Conservation (phyloP, 2,888 invertebrate genomes). For the Hylaea fasciaria region DNA sequence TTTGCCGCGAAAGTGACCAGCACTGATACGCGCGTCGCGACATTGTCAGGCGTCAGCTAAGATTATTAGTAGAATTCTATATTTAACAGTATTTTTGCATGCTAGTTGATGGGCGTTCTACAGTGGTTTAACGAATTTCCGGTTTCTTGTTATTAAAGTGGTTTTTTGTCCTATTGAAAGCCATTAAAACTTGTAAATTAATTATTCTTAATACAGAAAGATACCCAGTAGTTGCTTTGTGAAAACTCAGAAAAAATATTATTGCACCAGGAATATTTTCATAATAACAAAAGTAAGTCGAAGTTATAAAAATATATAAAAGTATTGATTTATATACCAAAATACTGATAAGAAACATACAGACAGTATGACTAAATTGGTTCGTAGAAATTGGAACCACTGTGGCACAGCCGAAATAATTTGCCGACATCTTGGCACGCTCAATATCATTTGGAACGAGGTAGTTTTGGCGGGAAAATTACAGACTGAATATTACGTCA, state of each 20-base stretch:
- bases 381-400: slow-evolving; percentile 43
- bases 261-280: no score
- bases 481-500: slow-evolving; percentile 55
- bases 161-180: neutral
- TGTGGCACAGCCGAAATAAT: slow-evolving; percentile 55
- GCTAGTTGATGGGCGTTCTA: slow-evolving; percentile 55
- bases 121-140: slow-evolving; percentile 44
- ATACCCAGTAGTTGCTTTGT: no score
- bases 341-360: no score
- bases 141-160: slow-evolving; percentile 2
- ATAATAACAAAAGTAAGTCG: no score
- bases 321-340: no score
- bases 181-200: no score
- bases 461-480: slow-evolving; percentile 73
- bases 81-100: slow-evolving; percentile 57
- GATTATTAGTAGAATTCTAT: slow-evolving; percentile 68
- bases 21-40: slow-evolving; percentile 67
- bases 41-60: slow-evolving; percentile 66
- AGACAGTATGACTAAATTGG: slow-evolving; percentile 10
- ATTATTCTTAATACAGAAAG: no score
- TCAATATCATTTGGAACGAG: slow-evolving; percentile 58
- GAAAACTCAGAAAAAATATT: no score
- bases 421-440: slow-evolving; percentile 68
- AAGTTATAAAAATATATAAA: no score
- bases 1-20: slow-evolving; percentile 50